These are phyloP conservation scores for Branchinecta sandiegonensis DNA, from an alignment of 2,888 invertebrate species.

Conservation along the genomic window DNA sequence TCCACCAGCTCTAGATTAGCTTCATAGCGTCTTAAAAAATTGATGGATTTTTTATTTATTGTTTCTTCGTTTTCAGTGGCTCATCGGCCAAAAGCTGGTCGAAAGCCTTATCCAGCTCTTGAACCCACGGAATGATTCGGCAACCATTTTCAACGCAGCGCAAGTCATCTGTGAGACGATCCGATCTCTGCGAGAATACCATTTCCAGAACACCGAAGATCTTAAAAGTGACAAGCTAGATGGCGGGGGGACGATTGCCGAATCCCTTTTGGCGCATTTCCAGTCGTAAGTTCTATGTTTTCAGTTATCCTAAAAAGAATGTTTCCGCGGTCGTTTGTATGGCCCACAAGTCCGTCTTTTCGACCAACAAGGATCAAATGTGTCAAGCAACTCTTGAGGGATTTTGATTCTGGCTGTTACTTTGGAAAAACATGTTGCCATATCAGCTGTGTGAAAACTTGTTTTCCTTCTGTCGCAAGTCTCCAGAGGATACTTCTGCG, in stretches of 20 bases:
- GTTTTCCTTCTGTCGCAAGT: too few relatives aligned
- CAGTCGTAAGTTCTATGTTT: conserved; percentile 14
- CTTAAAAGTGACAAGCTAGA: not conserved
- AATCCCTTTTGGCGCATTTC: not conserved
- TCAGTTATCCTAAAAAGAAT: not conserved
- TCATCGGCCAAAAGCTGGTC: not conserved
- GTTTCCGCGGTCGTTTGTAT: too few relatives aligned
- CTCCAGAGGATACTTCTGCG: too few relatives aligned
- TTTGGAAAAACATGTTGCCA: too few relatives aligned
- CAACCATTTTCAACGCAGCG: conserved; percentile 2
- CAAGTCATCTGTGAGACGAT: conserved; percentile 9
- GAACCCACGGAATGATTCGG: not conserved
- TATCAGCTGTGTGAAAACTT: too few relatives aligned
- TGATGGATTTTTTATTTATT: not conserved
- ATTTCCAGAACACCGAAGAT: not conserved
- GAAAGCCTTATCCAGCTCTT: not conserved
- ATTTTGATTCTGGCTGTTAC: too few relatives aligned
- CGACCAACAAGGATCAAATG: too few relatives aligned
- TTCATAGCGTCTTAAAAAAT: too few relatives aligned
- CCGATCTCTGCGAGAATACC: not conserved
- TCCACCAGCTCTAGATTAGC: too few relatives aligned
- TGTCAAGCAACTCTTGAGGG: too few relatives aligned
- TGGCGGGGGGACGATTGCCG: not conserved
- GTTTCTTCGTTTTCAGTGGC: not conserved
- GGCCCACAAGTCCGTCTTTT: too few relatives aligned